Evolutionary conservation across 1,140 invertebrate species (phyloP).

Genomic region (Euura saliciscinereae): DNA sequence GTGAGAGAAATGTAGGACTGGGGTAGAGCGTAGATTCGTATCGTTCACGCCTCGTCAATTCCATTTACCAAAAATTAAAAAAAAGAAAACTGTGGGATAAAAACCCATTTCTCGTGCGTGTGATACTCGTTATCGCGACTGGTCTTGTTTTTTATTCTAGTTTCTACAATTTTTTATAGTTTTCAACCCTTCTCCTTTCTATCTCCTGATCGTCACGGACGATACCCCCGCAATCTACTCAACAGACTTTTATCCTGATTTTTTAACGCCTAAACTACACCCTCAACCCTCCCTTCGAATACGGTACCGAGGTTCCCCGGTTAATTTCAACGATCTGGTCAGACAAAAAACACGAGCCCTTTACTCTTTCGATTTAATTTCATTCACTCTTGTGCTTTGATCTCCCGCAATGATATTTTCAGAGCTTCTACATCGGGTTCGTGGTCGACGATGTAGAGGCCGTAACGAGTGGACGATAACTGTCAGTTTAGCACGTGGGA

Average conservation of each 20-base stretch:
- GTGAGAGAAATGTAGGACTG: constrained; percentile 31
- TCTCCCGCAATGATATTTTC: too few species aligned
- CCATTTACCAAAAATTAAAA: neutral
- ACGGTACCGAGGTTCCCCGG: too few species aligned
- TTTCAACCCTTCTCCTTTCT: constrained; percentile 9
- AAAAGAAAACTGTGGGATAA: neutral
- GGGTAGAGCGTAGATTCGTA: constrained; percentile 11
- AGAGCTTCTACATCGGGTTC: too few species aligned
- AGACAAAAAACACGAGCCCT: too few species aligned
- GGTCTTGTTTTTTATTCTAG: constrained; percentile 13
- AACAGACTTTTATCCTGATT: constrained; percentile 4
- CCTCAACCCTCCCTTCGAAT: neutral
- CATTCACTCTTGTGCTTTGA: too few species aligned
- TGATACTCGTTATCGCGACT: neutral
- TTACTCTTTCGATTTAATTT: too few species aligned
- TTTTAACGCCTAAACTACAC: neutral
- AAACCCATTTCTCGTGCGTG: constrained; percentile 17
- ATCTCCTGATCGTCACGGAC: neutral
- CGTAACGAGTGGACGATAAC: neutral
- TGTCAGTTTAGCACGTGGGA: constrained; percentile 2
- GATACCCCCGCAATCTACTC: neutral
- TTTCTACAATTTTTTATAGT: constrained; percentile 15
- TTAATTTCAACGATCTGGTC: too few species aligned
- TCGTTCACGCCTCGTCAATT: constrained; percentile 18
- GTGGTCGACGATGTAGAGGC: neutral